Base-by-base conservation (phyloP, 2,888 invertebrate genomes). In the Seira musarum region DNA sequence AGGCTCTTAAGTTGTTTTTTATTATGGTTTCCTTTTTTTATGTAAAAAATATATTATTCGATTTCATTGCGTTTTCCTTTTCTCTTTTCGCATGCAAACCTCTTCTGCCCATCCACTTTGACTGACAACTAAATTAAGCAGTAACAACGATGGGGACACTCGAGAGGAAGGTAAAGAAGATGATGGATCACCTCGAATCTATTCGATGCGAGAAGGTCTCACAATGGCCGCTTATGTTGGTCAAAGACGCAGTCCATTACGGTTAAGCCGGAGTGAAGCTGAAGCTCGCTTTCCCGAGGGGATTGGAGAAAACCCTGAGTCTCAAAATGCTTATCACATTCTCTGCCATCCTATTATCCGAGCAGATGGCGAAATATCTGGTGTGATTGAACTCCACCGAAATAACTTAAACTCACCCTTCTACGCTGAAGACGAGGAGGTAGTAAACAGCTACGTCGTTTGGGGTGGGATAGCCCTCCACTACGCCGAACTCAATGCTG, bases 381-480 rank as follows among this genome's bases (percentile, higher is more conserved):
- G 93, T 57, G 92, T 94, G 0, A 89, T 94, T 61, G 93, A 94
- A 88, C 89, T 94, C 86, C 93, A 92, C 90, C 89, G 93, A n/a
- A 88, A 89, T 60, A 90, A 89, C 70, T 80, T 83, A 19, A 85
- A 89, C 0, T 88, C 89, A 0, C 89, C 90, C 0, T 89, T 89
- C 25, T 94, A 94, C 88, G 90, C 91, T 76, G 91, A 92, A 81
- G 94, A 94, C 85, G 93, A 93, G 88, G 93, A 94, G 88, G 92
- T 92, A 67, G 91, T 92, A 63, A 90, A 91, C 68, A 92, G 92
- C 82, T 93, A 93, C 87, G 88, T 93, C 73, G 91, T 93, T 0
- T 93, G 93, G 93, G 93, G 93, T 21, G 93, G 93, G 61, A 91
- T 94, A 71, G 92, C 93, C 0, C 88, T 94, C 6, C 93, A 93